These are phyloP conservation scores for Tachina grossa DNA, from an alignment of 2,888 invertebrate species.

Conservation along the genomic window DNA sequence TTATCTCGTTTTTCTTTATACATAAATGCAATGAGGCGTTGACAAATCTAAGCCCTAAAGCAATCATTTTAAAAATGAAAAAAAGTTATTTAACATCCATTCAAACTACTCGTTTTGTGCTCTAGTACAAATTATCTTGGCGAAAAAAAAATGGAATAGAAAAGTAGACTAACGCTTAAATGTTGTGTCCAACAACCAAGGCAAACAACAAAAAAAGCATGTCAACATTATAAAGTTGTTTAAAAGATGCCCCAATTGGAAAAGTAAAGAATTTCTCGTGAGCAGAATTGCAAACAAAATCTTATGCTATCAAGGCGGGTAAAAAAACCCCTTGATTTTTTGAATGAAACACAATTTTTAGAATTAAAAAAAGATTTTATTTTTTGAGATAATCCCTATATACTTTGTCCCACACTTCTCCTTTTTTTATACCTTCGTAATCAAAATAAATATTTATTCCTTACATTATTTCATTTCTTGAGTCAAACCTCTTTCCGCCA, in stretches of 20 bases:
- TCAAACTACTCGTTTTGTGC: conserved; percentile 27
- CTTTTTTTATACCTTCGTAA: too few relatives aligned
- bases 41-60: conserved; percentile 60
- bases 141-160: conserved; percentile 4
- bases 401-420: too few relatives aligned
- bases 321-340: too few relatives aligned
- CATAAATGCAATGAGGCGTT: conserved; percentile 63
- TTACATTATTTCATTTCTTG: too few relatives aligned
- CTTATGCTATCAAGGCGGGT: too few relatives aligned
- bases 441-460: too few relatives aligned
- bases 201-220: conserved; percentile 16
- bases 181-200: conserved; percentile 27
- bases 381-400: too few relatives aligned
- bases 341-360: too few relatives aligned
- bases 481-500: too few relatives aligned
- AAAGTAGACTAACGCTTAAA: conserved; percentile 52
- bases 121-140: conserved; percentile 45
- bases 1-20: neutral
- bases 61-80: conserved; percentile 35
- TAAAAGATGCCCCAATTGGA: conserved; percentile 28
- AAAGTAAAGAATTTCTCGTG: neutral
- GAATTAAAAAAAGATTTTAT: too few relatives aligned
- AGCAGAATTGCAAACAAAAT: too few relatives aligned
- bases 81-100: neutral
- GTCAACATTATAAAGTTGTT: conserved; percentile 31